Conservation (phyloP, 2,888 invertebrate species). For the Diaprepes abbreviatus region DNA sequence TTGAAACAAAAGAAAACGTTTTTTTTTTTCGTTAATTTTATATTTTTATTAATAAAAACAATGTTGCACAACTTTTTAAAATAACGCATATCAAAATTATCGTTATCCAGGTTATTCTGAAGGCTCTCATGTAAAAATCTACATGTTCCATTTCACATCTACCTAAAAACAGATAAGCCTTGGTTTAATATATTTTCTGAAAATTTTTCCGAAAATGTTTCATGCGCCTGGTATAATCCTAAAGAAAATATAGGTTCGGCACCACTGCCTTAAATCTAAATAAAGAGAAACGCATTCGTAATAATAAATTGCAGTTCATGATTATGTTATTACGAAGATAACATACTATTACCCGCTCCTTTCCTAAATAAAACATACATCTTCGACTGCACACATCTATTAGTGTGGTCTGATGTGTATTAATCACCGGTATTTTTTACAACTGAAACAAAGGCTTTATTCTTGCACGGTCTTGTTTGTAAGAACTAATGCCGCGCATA, state of each 20-base stretch:
- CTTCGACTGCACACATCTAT: conserved; percentile 17
- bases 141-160: too few species aligned
- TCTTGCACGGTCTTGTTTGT: conserved; percentile 10
- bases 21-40: too few species aligned
- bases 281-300: conserved; percentile 16
- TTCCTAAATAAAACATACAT: conserved; percentile 15
- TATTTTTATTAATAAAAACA: too few species aligned
- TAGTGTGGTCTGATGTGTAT: conserved; percentile 18
- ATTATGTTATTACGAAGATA: conserved; percentile 19
- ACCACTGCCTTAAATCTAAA: neutral
- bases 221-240: too few species aligned
- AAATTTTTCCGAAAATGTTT: too few species aligned
- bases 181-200: too few species aligned
- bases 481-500: neutral
- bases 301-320: conserved; percentile 14
- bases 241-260: neutral
- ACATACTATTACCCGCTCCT: conserved; percentile 22
- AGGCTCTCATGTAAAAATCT: too few species aligned
- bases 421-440: conserved; percentile 23
- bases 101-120: too few species aligned
- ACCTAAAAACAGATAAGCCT: too few species aligned
- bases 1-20: too few species aligned
- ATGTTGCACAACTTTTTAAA: too few species aligned
- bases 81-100: too few species aligned
- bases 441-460: conserved; percentile 20